Evolutionary conservation across 2,797 vertebrate species (phyloP), one percentile per base, ranked within the genome.

Genomic region (Leptodactylus fallax): DNA sequence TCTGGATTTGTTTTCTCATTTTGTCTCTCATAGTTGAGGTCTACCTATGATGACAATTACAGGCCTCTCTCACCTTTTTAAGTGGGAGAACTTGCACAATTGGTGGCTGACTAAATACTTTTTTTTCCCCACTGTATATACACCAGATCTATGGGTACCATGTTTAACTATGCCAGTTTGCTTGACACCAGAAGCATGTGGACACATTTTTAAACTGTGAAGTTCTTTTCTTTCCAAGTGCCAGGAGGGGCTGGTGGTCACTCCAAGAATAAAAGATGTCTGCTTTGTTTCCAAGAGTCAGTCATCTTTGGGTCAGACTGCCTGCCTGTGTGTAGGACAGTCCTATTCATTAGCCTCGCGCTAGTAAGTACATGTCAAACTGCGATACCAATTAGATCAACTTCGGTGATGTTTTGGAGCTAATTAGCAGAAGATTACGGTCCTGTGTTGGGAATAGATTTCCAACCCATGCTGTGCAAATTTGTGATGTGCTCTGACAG

Each of bases 341-440:
- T 93, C 93, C 91, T 92, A 90, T 92, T 95, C 93, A 95, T 95
- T 95, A 94, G 92, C 88, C 92, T 93, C 90, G 92, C 82, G 63
- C 92, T 89, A 12, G 14, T 91, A 93, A 93, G 89, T 87, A 95
- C 93, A 92, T 84, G 92, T 92, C 90, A 91, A 94, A 91, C 88
- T 90, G 90, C 36, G 21, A 63, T 87, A 87, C 92, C 92, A 95
- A 94, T 95, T 94, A 93, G 91, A 93, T 91, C 87, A 90, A 90
- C 90, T 93, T 93, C 91, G 90, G 91, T 91, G 87, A 81, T 90
- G 87, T 92, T 94, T 90, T 90, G 86, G 86, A 93, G 89, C 89
- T 94, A 94, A 94, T 95, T 94, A 94, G 92, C 90, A 83, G 88
- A 83, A 93, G 87, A 91, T 92, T 89, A 86, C 88, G 74, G 0